A percentile compares a stretch with the other conserved stretches of the same genome.
Conservation (phyloP, 2,797 vertebrate genomes). For the Chrosomus eos region DNA sequence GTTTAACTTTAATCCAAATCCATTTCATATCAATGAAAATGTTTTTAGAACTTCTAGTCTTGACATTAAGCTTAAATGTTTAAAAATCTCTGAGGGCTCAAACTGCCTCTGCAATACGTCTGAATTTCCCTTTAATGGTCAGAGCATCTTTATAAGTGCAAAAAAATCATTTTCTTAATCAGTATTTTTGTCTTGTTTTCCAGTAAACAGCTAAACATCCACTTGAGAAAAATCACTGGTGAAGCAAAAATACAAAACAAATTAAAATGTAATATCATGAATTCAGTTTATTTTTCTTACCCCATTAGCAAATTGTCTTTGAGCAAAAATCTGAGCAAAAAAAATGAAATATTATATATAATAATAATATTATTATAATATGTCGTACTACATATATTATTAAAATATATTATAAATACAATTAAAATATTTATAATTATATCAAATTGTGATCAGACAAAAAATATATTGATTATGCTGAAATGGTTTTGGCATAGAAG, state of each 20-base stretch:
- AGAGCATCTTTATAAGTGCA: background rate
- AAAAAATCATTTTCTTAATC: background rate
- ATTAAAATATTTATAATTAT: background rate
- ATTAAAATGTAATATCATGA: background rate
- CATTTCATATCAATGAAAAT: slow-evolving; percentile 1
- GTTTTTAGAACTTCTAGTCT: slow-evolving; percentile 8
- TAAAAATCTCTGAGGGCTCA: background rate
- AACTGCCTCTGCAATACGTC: background rate
- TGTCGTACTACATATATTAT: background rate
- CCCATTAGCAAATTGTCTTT: background rate
- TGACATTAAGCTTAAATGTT: slow-evolving; percentile 9
- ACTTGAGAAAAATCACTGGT: background rate
- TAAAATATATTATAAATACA: background rate
- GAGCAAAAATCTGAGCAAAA: background rate
- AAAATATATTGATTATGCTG: background rate
- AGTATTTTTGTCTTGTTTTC: background rate
- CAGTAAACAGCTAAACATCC: background rate
- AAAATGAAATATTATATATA: background rate
- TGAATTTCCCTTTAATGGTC: background rate
- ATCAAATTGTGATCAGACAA: background rate
- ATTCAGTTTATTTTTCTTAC: background rate
- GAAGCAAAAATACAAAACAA: background rate
- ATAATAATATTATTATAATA: background rate
- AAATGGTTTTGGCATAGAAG: background rate
- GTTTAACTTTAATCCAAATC: slow-evolving; percentile 25